Evolutionary conservation across 1,140 invertebrate genomes (phyloP), one percentile per base, ranked within the genome.

Genomic region (Macrobrachium nipponense): DNA sequence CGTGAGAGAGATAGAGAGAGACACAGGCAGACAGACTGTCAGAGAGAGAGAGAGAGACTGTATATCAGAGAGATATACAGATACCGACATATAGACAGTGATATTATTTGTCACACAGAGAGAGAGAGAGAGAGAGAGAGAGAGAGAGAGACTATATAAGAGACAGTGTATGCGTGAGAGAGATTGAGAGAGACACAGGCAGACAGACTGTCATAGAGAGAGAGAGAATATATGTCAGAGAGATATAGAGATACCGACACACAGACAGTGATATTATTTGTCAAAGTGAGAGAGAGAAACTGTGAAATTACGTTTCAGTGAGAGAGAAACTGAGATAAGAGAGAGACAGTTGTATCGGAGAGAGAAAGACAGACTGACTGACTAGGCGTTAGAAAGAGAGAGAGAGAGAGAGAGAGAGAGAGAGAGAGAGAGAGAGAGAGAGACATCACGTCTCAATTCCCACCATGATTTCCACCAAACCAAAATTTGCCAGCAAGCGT

Each of bases 391-490:
- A n/a, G n/a, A n/a, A n/a, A n/a, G 66, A 70, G 66, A 70, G 66
- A 70, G 66, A 70, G 66, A 70, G 66, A 70, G 66, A 70, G 66
- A 70, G 66, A 70, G 66, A 70, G 66, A 70, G 66, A 70, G 66
- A 70, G 66, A 70, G 66, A 70, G 66, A 70, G 66, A 70, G 66
- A 70, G 66, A 70, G 66, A 70, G 66, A 70, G 66, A 11, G 5
- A 70, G 66, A 4, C 27, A 36, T 4, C 27, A 36, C 27, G 27
- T 36, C 27, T 36, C 27, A 36, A 4, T 36, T 36, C 27, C 27
- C 1, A 36, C 4, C 4, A 36, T 36, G 27, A 36, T 36, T 36
- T 36, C 27, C 27, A 36, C 1, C 27, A 36, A 36, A 36, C n/a
- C n/a, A n/a, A n/a, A n/a, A n/a, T n/a, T n/a, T 36, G 27, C 4